These are phyloP conservation scores for Drosophila ohnishii DNA, from an alignment of 1,140 invertebrate genomes.

Conservation along the genomic window DNA sequence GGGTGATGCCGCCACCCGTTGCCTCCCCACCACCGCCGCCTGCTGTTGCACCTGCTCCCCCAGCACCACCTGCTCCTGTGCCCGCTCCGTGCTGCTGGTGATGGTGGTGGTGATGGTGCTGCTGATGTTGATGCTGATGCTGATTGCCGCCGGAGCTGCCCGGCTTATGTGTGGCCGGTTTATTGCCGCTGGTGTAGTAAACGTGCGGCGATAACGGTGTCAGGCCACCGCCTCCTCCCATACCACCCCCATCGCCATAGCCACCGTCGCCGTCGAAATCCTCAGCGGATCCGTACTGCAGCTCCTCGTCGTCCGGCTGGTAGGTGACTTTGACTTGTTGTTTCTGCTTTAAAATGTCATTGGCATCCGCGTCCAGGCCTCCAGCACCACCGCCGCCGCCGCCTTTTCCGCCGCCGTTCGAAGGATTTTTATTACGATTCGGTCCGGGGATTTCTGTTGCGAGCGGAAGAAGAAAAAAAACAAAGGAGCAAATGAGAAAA, in stretches of 20 bases:
- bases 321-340: slow-evolving; percentile 83
- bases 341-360: slow-evolving; percentile 83
- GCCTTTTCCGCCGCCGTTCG: slow-evolving; percentile 62
- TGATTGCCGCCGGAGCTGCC: slow-evolving; percentile 48
- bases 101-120: slow-evolving; percentile 66
- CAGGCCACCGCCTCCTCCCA: slow-evolving; percentile 62
- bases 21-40: slow-evolving; percentile 18
- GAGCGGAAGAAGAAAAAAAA: slow-evolving; percentile 55
- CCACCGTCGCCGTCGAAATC: slow-evolving; percentile 78
- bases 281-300: slow-evolving; percentile 80
- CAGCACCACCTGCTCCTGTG: slow-evolving; percentile 6
- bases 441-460: slow-evolving; percentile 85
- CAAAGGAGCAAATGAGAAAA: slow-evolving; percentile 48
- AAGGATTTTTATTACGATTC: slow-evolving; percentile 82
- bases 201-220: slow-evolving; percentile 78
- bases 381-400: slow-evolving; percentile 30
- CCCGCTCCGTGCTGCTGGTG: slow-evolving; percentile 45
- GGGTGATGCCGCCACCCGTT: slow-evolving; percentile 47
- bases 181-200: slow-evolving; percentile 77
- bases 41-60: slow-evolving; percentile 14
- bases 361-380: slow-evolving; percentile 75
- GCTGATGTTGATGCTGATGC: slow-evolving; percentile 68
- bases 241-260: slow-evolving; percentile 58
- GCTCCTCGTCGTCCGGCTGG: slow-evolving; percentile 81
- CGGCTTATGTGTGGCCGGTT: slow-evolving; percentile 76